Percentiles rank a stretch among this genome's conserved stretches.
These are phyloP conservation scores for Dromius quadrimaculatus DNA, from an alignment of 2,888 invertebrate genomes.

Conservation along the genomic window DNA sequence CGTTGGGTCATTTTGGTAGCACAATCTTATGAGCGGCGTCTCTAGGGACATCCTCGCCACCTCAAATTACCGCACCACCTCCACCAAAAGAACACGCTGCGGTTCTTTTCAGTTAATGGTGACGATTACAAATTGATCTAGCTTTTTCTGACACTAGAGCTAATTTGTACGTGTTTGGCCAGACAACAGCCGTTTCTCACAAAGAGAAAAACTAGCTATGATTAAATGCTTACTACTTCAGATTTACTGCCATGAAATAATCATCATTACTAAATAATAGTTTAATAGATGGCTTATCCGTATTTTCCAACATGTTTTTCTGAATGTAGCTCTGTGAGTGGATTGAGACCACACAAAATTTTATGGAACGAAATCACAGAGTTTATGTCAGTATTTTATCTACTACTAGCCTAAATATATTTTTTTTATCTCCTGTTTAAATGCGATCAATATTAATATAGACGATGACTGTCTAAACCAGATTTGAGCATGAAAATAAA, in stretches of 20 bases:
- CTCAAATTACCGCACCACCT: conserved; percentile 42
- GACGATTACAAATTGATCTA: conserved; percentile 39
- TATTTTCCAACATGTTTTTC: no score
- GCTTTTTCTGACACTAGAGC: conserved; percentile 27
- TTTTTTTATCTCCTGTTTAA: no score
- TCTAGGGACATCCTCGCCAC: conserved; percentile 31
- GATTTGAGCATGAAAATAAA: no score
- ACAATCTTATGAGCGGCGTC: conserved; percentile 48
- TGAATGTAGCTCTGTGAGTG: no score
- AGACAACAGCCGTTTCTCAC: conserved; percentile 23
- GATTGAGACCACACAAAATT: no score
- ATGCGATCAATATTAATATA: no score
- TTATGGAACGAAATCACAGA: no score
- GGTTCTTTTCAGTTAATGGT: background rate
- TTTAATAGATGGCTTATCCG: no score
- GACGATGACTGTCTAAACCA: no score
- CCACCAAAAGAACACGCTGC: background rate
- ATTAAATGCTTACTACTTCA: background rate
- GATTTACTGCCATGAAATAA: no score
- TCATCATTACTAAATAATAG: background rate
- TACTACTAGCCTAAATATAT: no score
- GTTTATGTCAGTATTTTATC: no score
- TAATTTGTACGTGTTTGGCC: conserved; percentile 37
- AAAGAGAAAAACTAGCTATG: background rate
- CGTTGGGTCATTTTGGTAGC: conserved; percentile 61